Percentiles rank a stretch among this genome's conserved stretches.
Conservation (phyloP, 2,888 invertebrate species). For the Ariolimax columbianus region DNA sequence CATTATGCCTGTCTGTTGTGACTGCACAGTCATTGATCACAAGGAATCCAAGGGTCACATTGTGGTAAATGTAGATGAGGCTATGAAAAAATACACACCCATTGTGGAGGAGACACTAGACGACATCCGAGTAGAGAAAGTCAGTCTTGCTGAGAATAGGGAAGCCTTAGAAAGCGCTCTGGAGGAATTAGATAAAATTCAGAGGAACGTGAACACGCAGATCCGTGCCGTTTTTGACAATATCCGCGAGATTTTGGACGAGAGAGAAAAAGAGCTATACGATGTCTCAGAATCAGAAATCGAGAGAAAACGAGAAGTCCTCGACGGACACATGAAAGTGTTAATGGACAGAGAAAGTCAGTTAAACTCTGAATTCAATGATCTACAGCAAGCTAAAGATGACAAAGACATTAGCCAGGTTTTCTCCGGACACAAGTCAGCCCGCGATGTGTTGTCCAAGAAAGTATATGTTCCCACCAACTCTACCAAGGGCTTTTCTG, state of each 20-base stretch:
- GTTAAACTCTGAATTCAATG: slow-evolving; percentile 62
- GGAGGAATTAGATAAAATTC: slow-evolving; percentile 69
- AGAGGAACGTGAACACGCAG: slow-evolving; percentile 67
- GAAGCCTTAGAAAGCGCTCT: slow-evolving; percentile 66
- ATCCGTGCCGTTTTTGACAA: slow-evolving; percentile 67
- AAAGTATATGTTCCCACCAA: slow-evolving; percentile 67
- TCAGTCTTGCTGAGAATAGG: slow-evolving; percentile 63
- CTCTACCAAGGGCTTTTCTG: slow-evolving; percentile 67
- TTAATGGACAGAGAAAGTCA: slow-evolving; percentile 62
- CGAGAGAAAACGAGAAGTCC: slow-evolving; percentile 65
- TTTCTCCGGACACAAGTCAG: slow-evolving; percentile 69
- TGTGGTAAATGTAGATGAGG: slow-evolving; percentile 73
- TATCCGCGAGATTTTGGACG: slow-evolving; percentile 68
- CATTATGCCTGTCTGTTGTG: slow-evolving; percentile 72
- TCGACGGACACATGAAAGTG: slow-evolving; percentile 65
- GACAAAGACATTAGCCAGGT: slow-evolving; percentile 68
- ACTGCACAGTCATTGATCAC: slow-evolving; percentile 74
- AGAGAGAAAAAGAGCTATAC: slow-evolving; percentile 69
- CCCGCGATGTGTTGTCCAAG: slow-evolving; percentile 63
- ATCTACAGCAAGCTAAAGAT: slow-evolving; percentile 64
- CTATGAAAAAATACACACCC: slow-evolving; percentile 71
- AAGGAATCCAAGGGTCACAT: slow-evolving; percentile 70
- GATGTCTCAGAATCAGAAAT: slow-evolving; percentile 69
- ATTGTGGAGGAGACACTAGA: slow-evolving; percentile 68
- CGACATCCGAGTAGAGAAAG: slow-evolving; percentile 63